Percentiles rank a stretch among this genome's conserved stretches.
Evolutionary conservation across 1,140 invertebrate species (phyloP).

Genomic region (Reticulitermes speratus): DNA sequence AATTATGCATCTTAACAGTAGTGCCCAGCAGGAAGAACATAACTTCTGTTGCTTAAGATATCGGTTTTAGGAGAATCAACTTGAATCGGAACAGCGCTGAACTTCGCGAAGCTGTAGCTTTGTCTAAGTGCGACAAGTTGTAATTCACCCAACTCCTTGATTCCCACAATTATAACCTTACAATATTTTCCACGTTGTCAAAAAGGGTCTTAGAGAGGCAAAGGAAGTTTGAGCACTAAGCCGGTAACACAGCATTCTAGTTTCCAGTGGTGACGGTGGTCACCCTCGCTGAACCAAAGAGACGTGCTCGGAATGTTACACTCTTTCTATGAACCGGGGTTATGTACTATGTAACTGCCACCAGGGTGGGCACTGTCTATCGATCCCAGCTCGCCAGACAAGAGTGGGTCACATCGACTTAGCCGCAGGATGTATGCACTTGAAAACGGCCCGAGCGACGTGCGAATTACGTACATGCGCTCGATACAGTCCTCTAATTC

Average conservation of each 20-base stretch:
- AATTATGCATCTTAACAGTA: too few relatives aligned
- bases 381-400: neutral
- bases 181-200: too few relatives aligned
- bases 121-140: too few relatives aligned
- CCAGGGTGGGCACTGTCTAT: neutral
- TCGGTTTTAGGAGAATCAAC: too few relatives aligned
- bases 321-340: neutral
- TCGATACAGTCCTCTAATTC: too few relatives aligned
- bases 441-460: neutral
- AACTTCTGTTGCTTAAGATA: too few relatives aligned
- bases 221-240: neutral
- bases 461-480: neutral
- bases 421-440: slow-evolving; percentile 1
- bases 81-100: too few relatives aligned
- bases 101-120: too few relatives aligned
- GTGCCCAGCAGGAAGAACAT: too few relatives aligned
- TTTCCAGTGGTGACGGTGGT: neutral
- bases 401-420: neutral
- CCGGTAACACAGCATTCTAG: neutral
- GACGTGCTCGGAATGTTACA: neutral
- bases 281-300: neutral
- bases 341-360: neutral
- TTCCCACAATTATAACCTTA: too few relatives aligned
- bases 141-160: too few relatives aligned
- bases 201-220: neutral